These are phyloP conservation scores for Emydocephalus ijimae DNA, from an alignment of 2,113 vertebrate species.

Conservation along the genomic window DNA sequence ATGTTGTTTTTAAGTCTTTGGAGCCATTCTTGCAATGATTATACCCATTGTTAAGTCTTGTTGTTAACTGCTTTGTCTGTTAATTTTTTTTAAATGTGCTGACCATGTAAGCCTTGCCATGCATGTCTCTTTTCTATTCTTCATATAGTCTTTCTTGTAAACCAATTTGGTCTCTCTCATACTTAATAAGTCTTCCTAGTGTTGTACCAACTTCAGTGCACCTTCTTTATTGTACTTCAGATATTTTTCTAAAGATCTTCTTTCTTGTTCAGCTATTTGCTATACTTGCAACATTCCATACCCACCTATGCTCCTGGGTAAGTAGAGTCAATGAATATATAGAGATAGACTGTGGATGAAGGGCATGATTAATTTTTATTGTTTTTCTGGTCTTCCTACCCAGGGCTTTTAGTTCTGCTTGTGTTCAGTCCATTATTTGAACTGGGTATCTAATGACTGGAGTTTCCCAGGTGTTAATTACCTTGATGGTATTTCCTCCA, in stretches of 20 bases:
- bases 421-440: too few relatives aligned
- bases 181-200: background rate
- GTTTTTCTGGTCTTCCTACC: too few relatives aligned
- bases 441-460: too few relatives aligned
- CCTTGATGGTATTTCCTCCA: too few relatives aligned
- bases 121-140: background rate
- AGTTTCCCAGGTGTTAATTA: too few relatives aligned
- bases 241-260: background rate
- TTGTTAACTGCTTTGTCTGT: background rate
- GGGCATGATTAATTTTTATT: too few relatives aligned
- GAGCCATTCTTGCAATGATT: background rate
- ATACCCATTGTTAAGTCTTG: background rate
- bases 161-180: background rate
- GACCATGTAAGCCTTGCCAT: background rate
- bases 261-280: background rate
- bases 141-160: background rate
- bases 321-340: too few relatives aligned
- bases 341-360: too few relatives aligned
- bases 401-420: too few relatives aligned
- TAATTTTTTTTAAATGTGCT: background rate
- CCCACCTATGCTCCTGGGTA: too few relatives aligned
- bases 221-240: background rate
- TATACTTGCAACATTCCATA: too few relatives aligned
- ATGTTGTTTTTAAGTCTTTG: background rate
- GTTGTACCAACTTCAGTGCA: background rate